Base-by-base conservation (phyloP, 1,140 invertebrate genomes). In the Trinorchestia longiramus region DNA sequence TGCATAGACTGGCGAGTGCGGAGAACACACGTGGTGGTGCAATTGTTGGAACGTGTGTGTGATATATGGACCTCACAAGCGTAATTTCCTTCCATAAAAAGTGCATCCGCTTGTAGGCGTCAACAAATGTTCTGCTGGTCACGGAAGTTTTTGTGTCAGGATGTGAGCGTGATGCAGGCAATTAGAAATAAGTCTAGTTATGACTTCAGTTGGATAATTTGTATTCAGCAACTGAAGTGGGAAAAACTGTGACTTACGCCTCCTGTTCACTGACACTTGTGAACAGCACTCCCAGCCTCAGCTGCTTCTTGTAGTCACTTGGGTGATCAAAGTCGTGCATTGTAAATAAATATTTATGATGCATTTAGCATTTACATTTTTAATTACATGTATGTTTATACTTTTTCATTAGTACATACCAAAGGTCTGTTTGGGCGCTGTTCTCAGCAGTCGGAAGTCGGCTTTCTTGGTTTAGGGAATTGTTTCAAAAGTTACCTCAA, bases 401-500 rank as follows among this genome's bases (percentile, higher is more conserved):
- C 15, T 23, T 23, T 11, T 19, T 53, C 47, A 19, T 53, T 19
- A 77, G 62, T 23, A 19, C 28, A 77, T 1, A 15, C 36, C 15
- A 77, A 77, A 77, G 62, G 3, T 77, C 88, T 41, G 23, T 43
- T 87, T 90, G 88, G 11, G 62, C 88, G 23, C 88, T 90, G 11
- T 19, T 45, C 92, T 28, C 40, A 15, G 44, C 45, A 94, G 92
- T 94, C 47, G 43, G 43, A 44, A 0, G 43, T 44, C 43, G 92
- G 43, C 36, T 43, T 47, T 94, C 43, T 47, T 43, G 92, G 92
- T 43, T 94, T 40, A 43, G 43, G 40, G 92, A 94, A 94, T 94
- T 94, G 92, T 94, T 94, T 40, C 40, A 44, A 44, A 94, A 94
- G 92, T 94, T 94, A 8, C 40, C 19, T 4, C 6, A 94, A 94